Percentiles rank a stretch among this genome's conserved stretches.
Conservation (phyloP, 2,888 invertebrate species). For the Lamproptera curius region DNA sequence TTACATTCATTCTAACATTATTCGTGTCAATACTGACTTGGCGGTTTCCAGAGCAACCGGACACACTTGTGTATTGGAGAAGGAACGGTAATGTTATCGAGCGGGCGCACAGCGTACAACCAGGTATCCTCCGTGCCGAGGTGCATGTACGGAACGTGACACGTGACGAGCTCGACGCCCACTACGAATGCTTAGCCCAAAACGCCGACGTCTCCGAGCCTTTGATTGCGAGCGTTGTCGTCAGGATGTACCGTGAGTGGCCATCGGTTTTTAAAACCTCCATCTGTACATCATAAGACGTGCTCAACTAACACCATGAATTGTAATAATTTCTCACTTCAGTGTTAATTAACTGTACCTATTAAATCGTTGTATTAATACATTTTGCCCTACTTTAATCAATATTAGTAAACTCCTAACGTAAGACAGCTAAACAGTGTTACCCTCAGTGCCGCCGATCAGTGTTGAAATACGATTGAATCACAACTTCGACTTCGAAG, state of each 20-base stretch:
- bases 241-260: conserved; percentile 60
- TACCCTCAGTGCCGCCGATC: conserved; percentile 49
- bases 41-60: conserved; percentile 38
- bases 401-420: no score
- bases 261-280: no score
- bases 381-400: no score
- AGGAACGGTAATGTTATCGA: conserved; percentile 46
- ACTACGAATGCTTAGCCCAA: conserved; percentile 54
- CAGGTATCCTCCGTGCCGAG: conserved; percentile 40
- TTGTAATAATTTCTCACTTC: no score
- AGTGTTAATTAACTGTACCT: no score
- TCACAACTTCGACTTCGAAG: conserved; percentile 59
- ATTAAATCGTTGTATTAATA: no score
- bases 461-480: conserved; percentile 59
- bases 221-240: conserved; percentile 39
- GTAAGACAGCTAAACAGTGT: no score
- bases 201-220: conserved; percentile 61
- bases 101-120: conserved; percentile 32
- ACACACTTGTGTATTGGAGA: conserved; percentile 53
- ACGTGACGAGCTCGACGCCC: conserved; percentile 49
- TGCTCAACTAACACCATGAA: no score
- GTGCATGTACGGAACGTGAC: conserved; percentile 40
- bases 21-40: no score
- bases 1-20: no score
- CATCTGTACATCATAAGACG: no score